Percentiles rank a stretch among this genome's conserved stretches.
Conservation (phyloP, 2,113 vertebrate genomes). For the Clupea harengus region DNA sequence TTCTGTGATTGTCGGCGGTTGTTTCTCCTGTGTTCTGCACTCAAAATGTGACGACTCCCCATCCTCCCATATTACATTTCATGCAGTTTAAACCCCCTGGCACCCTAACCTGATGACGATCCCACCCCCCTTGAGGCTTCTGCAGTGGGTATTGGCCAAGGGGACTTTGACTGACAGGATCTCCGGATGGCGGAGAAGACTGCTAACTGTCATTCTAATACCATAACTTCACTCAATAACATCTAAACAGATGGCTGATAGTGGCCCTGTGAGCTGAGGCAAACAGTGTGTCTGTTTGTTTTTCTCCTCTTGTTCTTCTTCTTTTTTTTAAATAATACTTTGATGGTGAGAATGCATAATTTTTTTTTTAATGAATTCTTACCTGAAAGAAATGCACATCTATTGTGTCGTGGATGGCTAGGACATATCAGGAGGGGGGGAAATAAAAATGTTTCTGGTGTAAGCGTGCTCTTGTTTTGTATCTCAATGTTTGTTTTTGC, state of each 20-base stretch:
- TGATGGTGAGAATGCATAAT: constrained; percentile 50
- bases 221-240: constrained; percentile 52
- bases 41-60: constrained; percentile 66
- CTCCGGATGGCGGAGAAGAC: constrained; percentile 66
- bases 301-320: constrained; percentile 31
- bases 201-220: constrained; percentile 54
- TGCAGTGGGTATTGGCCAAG: constrained; percentile 67
- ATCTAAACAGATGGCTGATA: constrained; percentile 48
- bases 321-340: constrained; percentile 39
- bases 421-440: constrained; percentile 35
- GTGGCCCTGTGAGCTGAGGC: constrained; percentile 38
- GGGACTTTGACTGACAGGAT: constrained; percentile 64
- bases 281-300: constrained; percentile 16
- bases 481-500: neutral
- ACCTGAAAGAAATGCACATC: constrained; percentile 32
- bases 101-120: constrained; percentile 60
- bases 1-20: constrained; percentile 35
- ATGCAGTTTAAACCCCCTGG: constrained; percentile 72
- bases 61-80: constrained; percentile 65
- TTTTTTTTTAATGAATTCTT: constrained; percentile 55
- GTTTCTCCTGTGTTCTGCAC: constrained; percentile 60
- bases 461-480: neutral
- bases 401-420: constrained; percentile 27
- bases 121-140: constrained; percentile 58
- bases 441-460: constrained; percentile 31